Conservation (phyloP, 2,113 vertebrate species). For the Cromileptes altivelis region DNA sequence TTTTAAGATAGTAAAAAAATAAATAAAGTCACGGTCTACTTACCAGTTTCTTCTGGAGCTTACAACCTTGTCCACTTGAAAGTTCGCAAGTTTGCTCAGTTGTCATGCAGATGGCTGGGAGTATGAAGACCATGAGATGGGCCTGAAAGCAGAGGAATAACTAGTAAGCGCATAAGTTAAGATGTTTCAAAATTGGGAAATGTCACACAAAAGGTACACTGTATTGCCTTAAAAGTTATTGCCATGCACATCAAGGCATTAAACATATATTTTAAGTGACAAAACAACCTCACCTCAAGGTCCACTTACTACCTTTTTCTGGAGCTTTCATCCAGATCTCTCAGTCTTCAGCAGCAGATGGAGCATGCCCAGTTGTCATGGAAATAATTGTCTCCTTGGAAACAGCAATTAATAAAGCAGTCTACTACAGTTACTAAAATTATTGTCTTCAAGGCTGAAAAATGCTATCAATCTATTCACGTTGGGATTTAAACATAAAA, state of each 20-base stretch:
- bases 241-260: not conserved
- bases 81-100: not conserved
- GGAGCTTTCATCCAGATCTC: not conserved
- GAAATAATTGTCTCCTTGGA: too few relatives aligned
- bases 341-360: not conserved
- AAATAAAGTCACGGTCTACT: not conserved
- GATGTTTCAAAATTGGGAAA: not conserved
- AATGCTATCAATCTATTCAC: not conserved
- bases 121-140: not conserved
- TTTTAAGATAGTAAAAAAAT: not conserved
- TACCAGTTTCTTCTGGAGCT: not conserved
- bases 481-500: not conserved
- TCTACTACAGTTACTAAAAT: not conserved
- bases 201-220: too few relatives aligned
- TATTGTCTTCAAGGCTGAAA: too few relatives aligned
- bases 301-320: not conserved
- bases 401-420: not conserved
- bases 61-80: not conserved
- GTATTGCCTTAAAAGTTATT: too few relatives aligned
- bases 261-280: not conserved
- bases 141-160: not conserved
- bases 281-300: not conserved
- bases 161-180: not conserved
- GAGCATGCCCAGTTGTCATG: not conserved
- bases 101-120: not conserved